Percentiles rank a stretch among this genome's conserved stretches.
Evolutionary conservation across 2,113 vertebrate genomes (phyloP).

Genomic region (Raphicerus campestris): DNA sequence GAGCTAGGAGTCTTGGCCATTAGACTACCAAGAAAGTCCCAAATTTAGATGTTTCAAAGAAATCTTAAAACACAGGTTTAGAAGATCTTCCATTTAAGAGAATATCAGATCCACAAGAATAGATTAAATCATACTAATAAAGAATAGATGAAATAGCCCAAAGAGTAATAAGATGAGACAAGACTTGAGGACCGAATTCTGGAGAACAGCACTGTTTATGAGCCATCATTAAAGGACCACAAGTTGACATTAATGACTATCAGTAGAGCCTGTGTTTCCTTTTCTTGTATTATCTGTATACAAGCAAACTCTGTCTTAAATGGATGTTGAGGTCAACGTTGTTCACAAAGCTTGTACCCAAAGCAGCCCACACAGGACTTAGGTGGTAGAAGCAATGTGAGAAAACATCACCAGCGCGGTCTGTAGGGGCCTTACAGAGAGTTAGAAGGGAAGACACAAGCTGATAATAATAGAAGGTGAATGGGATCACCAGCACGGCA

Average conservation of each 20-base stretch:
- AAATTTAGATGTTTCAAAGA: background rate
- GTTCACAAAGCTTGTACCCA: background rate
- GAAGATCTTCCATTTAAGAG: background rate
- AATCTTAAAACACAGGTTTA: background rate
- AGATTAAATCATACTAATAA: background rate
- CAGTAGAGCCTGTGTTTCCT: background rate
- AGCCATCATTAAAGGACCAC: background rate
- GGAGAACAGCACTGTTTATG: background rate
- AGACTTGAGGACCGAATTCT: background rate
- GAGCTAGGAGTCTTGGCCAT: too few species aligned
- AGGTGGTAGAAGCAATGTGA: background rate
- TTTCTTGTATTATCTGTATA: background rate
- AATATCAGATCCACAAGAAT: background rate
- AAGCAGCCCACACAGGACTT: background rate
- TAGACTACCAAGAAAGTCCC: background rate
- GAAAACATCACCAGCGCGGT: background rate
- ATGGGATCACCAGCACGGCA: background rate
- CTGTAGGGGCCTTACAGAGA: too few species aligned
- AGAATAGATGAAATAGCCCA: background rate
- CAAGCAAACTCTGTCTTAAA: background rate
- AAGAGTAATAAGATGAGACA: background rate
- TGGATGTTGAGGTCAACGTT: background rate
- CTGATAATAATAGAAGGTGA: background rate
- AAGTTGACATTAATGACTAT: background rate
- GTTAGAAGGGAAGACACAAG: background rate